Evolutionary conservation across 2,797 vertebrate species (phyloP).

Genomic region (Epinephelus awoara): DNA sequence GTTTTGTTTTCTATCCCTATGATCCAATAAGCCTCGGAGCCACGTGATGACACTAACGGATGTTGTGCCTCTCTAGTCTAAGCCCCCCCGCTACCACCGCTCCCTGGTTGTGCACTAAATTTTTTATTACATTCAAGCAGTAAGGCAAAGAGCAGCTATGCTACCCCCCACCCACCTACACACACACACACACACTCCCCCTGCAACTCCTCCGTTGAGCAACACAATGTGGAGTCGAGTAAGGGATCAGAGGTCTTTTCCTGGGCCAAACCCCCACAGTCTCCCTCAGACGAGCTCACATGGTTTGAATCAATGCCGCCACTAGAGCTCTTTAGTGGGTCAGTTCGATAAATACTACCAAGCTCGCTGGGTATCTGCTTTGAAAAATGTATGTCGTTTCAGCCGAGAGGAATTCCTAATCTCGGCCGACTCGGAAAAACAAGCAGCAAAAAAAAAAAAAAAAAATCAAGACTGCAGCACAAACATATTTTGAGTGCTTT

Average conservation of each 20-base stretch:
- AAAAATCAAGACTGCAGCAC: neutral
- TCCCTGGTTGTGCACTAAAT: constrained; percentile 64
- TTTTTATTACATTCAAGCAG: constrained; percentile 74
- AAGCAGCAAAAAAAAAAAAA: neutral
- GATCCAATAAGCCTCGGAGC: constrained; percentile 66
- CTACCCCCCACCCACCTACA: constrained; percentile 30
- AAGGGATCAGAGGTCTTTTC: constrained; percentile 84
- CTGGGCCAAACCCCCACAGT: constrained; percentile 73
- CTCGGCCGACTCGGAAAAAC: constrained; percentile 50
- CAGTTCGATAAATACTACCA: constrained; percentile 67
- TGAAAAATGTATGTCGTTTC: constrained; percentile 37
- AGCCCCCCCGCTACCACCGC: neutral
- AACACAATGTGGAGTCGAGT: constrained; percentile 79
- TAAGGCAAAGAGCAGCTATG: constrained; percentile 68
- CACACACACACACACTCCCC: constrained; percentile 31
- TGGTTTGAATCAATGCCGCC: constrained; percentile 85
- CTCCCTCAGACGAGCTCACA: constrained; percentile 78
- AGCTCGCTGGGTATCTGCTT: constrained; percentile 45
- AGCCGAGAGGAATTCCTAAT: constrained; percentile 43
- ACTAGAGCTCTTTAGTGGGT: constrained; percentile 66
- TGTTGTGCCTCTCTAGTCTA: constrained; percentile 41
- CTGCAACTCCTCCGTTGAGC: constrained; percentile 62
- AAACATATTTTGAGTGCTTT: constrained; percentile 47
- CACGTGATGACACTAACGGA: constrained; percentile 70
- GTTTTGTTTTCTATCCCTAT: constrained; percentile 50